Conservation (phyloP, 2,113 vertebrate genomes). For the Antennarius striatus region DNA sequence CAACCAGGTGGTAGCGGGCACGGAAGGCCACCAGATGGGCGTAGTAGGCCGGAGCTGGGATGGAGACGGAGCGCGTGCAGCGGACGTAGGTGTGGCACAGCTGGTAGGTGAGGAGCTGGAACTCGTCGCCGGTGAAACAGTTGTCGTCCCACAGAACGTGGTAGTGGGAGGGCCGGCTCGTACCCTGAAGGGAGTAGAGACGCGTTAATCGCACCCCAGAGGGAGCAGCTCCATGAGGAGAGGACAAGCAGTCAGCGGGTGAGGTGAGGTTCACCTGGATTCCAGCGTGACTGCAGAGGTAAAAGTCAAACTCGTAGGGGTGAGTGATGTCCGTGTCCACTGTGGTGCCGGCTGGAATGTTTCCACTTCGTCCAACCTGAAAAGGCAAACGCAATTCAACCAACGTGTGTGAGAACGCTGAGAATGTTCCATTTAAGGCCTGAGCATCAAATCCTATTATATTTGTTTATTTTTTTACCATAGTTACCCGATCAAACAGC, state of each 20-base stretch:
- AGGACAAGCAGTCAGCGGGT: not conserved
- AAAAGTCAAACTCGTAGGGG: slow-evolving; percentile 98
- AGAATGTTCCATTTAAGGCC: not conserved
- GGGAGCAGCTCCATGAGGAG: not conserved
- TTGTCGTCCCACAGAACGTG: slow-evolving; percentile 98
- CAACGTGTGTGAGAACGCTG: too few species aligned
- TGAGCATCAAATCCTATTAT: not conserved
- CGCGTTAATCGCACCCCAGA: not conserved
- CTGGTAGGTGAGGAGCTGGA: slow-evolving; percentile 98
- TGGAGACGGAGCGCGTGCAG: slow-evolving; percentile 96
- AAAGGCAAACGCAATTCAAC: not conserved
- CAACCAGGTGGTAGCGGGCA: slow-evolving; percentile 95
- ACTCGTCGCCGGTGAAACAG: slow-evolving; percentile 96
- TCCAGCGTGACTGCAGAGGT: slow-evolving; percentile 98
- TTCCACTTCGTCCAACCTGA: slow-evolving; percentile 96
- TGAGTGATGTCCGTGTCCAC: slow-evolving; percentile 98
- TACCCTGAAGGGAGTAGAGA: slow-evolving; percentile 79
- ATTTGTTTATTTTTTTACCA: not conserved
- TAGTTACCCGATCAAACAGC: not conserved
- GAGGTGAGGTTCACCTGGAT: slow-evolving; percentile 85
- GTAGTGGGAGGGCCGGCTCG: slow-evolving; percentile 96
- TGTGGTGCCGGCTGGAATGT: slow-evolving; percentile 96
- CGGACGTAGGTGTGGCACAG: slow-evolving; percentile 98
- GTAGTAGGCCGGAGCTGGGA: slow-evolving; percentile 96
- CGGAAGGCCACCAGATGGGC: slow-evolving; percentile 96